Conservation (phyloP, 2,888 invertebrate species). For the Ennomos fuscantarius region DNA sequence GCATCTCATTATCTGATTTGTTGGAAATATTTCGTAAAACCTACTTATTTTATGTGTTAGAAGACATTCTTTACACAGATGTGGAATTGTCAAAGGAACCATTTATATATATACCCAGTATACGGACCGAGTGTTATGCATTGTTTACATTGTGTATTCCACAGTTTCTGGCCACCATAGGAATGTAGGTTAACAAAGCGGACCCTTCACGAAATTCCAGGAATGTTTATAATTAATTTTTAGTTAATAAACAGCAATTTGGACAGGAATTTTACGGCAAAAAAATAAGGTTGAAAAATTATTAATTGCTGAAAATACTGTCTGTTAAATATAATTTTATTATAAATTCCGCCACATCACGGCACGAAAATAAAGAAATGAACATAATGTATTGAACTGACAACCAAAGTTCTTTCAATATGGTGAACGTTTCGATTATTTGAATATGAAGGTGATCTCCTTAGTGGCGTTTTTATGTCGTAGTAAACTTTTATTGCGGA, state of each 20-base stretch:
- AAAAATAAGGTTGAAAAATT: background rate
- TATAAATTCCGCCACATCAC: too few species aligned
- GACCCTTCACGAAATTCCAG: slow-evolving; percentile 25
- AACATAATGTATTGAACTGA: too few species aligned
- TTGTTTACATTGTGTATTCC: slow-evolving; percentile 35
- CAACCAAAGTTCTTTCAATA: too few species aligned
- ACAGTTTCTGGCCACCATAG: slow-evolving; percentile 26
- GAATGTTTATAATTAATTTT: slow-evolving; percentile 34
- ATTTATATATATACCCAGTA: slow-evolving; percentile 18
- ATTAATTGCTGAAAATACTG: slow-evolving; percentile 11
- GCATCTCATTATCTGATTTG: slow-evolving; percentile 22
- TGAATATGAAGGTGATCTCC: slow-evolving; percentile 68
- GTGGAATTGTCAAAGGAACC: slow-evolving; percentile 30
- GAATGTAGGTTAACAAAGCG: slow-evolving; percentile 38
- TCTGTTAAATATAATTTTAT: too few species aligned
- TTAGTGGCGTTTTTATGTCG: slow-evolving; percentile 63
- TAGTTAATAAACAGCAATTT: slow-evolving; percentile 14
- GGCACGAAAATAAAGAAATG: too few species aligned
- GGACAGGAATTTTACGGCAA: background rate
- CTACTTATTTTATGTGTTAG: slow-evolving; percentile 15
- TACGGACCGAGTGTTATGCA: slow-evolving; percentile 21
- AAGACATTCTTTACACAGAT: slow-evolving; percentile 20
- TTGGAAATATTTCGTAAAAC: slow-evolving; percentile 16
- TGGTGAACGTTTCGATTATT: slow-evolving; percentile 57
- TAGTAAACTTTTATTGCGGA: slow-evolving; percentile 72